These are phyloP conservation scores for Pegea sp. DNA, from an alignment of 23 tunicate species.

Conservation along the genomic window DNA sequence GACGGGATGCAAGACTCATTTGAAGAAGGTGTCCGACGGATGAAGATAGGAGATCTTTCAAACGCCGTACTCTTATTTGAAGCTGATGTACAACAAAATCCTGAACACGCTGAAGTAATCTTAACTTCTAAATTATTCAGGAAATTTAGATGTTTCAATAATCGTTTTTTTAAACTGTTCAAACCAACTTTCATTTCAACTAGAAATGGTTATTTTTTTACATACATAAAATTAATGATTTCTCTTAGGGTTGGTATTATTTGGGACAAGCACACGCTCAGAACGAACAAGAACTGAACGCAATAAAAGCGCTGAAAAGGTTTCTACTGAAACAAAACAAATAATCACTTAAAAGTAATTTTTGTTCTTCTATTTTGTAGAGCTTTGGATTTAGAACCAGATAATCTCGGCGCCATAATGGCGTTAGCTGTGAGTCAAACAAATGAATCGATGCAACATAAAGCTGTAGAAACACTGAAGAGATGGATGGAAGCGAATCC, in stretches of 20 bases:
- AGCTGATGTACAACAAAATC: constrained; percentile 47
- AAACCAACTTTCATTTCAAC: not conserved
- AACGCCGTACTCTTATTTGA: constrained; percentile 84
- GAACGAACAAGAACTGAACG: constrained; percentile 75
- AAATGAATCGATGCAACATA: constrained; percentile 58
- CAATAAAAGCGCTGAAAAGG: constrained; percentile 58
- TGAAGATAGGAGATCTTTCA: constrained; percentile 66
- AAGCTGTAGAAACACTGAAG: constrained; percentile 32
- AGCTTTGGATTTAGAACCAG: constrained; percentile 32
- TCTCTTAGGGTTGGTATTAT: constrained; percentile 63
- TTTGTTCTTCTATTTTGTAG: constrained; percentile 10
- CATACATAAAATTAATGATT: not conserved
- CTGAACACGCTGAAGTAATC: constrained; percentile 46
- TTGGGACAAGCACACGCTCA: constrained; percentile 72
- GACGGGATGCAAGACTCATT: constrained; percentile 34
- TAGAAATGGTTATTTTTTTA: not conserved
- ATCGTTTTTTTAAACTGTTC: not conserved
- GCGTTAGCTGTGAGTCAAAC: constrained; percentile 72
- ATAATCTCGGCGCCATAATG: constrained; percentile 32
- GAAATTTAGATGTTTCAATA: not conserved
- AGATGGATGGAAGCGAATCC: constrained; percentile 57
- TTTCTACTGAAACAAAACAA: constrained; percentile 1
- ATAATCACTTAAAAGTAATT: not conserved
- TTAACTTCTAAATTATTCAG: not conserved
- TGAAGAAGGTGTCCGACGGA: constrained; percentile 60